Percentiles rank a stretch among this genome's conserved stretches.
These are phyloP conservation scores for Psammodynastes pulverulentus DNA, from an alignment of 2,113 vertebrate genomes.

Conservation along the genomic window DNA sequence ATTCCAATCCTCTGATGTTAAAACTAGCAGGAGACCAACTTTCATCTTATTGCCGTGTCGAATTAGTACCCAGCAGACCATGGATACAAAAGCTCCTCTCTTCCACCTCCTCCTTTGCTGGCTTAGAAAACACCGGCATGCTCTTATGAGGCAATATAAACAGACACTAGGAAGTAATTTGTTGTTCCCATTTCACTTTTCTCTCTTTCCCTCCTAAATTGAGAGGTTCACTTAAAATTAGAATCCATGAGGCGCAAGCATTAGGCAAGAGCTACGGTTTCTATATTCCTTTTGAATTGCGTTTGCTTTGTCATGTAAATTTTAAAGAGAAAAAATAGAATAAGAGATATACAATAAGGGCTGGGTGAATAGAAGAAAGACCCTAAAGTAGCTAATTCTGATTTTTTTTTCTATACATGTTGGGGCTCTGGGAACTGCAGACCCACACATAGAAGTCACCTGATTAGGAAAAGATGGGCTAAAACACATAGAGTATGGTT, in stretches of 20 bases:
- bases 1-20: slow-evolving; percentile 80
- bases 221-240: neutral
- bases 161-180: slow-evolving; percentile 34
- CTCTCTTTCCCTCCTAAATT: neutral
- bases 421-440: neutral
- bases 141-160: slow-evolving; percentile 54
- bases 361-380: neutral
- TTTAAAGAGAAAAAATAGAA: neutral
- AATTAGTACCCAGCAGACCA: slow-evolving; percentile 70
- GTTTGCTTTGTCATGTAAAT: slow-evolving; percentile 17
- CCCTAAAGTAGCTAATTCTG: slow-evolving; percentile 1
- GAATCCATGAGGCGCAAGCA: neutral
- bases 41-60: slow-evolving; percentile 71
- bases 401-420: neutral
- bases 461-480: neutral
- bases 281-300: neutral
- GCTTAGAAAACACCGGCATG: slow-evolving; percentile 47
- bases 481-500: neutral
- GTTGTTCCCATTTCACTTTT: slow-evolving; percentile 3
- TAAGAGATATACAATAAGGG: slow-evolving; percentile 8
- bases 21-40: slow-evolving; percentile 71
- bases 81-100: slow-evolving; percentile 46
- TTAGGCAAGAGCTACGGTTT: neutral
- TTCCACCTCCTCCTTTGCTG: neutral
- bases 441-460: neutral